phyloP scores from a whole-genome alignment of 2,113 vertebrate species.

The Calidris pugnax region DNA sequence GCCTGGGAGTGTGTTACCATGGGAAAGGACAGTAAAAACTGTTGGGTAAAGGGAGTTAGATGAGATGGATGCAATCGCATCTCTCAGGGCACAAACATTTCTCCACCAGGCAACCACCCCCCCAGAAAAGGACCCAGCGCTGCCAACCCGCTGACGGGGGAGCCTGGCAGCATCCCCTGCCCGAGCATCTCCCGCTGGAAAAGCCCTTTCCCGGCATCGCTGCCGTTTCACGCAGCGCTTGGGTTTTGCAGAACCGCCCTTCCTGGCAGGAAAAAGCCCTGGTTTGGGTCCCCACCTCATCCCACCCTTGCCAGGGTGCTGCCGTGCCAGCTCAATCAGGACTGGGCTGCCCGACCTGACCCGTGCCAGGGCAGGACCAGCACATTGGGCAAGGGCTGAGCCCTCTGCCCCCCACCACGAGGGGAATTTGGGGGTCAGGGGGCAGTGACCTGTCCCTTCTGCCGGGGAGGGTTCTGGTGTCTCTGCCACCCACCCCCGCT shows the following conservation, averaged over 20 bases:
- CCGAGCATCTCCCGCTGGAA: fast-evolving
- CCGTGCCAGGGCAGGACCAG: neutral
- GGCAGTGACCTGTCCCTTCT: neutral
- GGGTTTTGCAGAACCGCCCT: neutral
- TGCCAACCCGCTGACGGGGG: fast-evolving
- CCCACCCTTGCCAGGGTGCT: neutral
- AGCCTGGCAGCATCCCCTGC: neutral
- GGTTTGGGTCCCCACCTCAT: neutral
- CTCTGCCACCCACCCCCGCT: neutral
- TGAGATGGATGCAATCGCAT: neutral
- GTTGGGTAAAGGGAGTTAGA: neutral
- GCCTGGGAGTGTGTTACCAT: fast-evolving
- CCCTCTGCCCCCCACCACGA: fast-evolving
- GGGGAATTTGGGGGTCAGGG: neutral
- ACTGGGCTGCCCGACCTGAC: neutral
- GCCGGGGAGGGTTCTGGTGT: neutral
- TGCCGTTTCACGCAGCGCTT: neutral
- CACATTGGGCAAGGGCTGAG: fast-evolving
- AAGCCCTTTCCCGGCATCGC: neutral
- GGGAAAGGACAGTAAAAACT: neutral
- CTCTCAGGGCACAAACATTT: neutral
- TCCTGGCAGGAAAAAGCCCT: neutral
- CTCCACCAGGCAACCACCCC: neutral
- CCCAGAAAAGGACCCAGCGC: neutral
- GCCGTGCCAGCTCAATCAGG: neutral